A percentile compares a stretch with the other conserved stretches of the same genome.
Evolutionary conservation across 2,797 vertebrate species (phyloP).

Genomic region (Brotula barbata): DNA sequence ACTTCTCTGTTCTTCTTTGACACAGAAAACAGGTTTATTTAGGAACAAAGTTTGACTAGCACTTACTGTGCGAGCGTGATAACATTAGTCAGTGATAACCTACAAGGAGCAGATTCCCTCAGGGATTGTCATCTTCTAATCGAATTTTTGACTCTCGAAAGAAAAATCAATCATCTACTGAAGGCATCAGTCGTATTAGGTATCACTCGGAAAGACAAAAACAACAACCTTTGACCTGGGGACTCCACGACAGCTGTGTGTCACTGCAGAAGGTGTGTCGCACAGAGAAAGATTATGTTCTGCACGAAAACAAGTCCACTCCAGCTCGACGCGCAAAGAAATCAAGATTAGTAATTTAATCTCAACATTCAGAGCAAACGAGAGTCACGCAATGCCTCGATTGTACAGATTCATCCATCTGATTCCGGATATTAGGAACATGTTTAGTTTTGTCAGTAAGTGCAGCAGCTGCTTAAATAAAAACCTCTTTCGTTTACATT

Average conservation of each 20-base stretch:
- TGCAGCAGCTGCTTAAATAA: too few relatives aligned
- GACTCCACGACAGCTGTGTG: slow-evolving; percentile 6
- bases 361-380: background rate
- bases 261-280: slow-evolving; percentile 19
- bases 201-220: background rate
- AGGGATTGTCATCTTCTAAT: slow-evolving; percentile 7
- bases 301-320: slow-evolving; percentile 33
- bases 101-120: background rate
- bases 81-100: slow-evolving; percentile 37
- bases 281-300: slow-evolving; percentile 6
- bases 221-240: slow-evolving; percentile 20
- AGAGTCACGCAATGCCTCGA: background rate
- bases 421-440: background rate
- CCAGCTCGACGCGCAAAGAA: slow-evolving; percentile 24
- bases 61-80: slow-evolving; percentile 33
- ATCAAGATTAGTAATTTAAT: slow-evolving; percentile 25
- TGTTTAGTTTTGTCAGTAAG: background rate
- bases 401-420: background rate
- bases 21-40: slow-evolving; percentile 25
- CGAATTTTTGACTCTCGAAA: background rate
- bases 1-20: slow-evolving; percentile 16
- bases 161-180: background rate
- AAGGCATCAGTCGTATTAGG: background rate
- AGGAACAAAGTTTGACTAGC: slow-evolving; percentile 59
- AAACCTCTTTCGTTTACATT: background rate